Base-by-base conservation (phyloP, 1,140 invertebrate species). In the Bombus sylvicola region DNA sequence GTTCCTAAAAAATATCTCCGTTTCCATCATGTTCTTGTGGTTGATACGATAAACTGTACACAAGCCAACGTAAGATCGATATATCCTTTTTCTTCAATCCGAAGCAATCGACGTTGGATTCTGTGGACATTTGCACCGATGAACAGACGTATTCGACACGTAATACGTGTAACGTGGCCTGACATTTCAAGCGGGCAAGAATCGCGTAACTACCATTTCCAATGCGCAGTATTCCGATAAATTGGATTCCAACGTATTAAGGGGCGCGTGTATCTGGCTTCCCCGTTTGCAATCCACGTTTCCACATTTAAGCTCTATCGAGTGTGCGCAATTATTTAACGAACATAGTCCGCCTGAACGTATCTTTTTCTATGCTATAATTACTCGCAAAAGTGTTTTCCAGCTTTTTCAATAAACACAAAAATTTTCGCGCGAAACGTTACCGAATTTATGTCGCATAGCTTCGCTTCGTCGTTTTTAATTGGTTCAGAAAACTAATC, bases 201-300 rank as follows among this genome's bases (percentile, higher is more conserved):
- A 90, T 90, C 80, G 83, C 89, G 77, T 85, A 90, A 90, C 86
- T 43, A 66, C 78, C 64, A 80, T 90, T 90, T 85, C 81, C 87
- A 87, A 87, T 85, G 81, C 72, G 71, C 89, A 72, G 77, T 83
- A 89, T 90, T 87, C 78, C 89, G 81, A 90, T 88, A 88, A 91
- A 91, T 91, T 87, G 83, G 83, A 91, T 91, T 84, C 78, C 57
- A 80, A 34, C 66, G 66, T 73, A 90, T 90, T 88, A 90, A 88
- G 74, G 74, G 84, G 79, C 47, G 80, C 77, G 79, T 66, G 66
- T 81, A 64, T 57, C 82, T 68, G 82, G 85, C 69, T 83, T 87
- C 76, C 66, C 87, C 75, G 81, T 81, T 83, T 81, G 66, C 81
- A 77, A 88, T 62, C 62, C 86, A 18, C 83, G 66, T 83, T 78